Conservation (phyloP, 2,888 invertebrate genomes). For the Drosophila robusta region DNA sequence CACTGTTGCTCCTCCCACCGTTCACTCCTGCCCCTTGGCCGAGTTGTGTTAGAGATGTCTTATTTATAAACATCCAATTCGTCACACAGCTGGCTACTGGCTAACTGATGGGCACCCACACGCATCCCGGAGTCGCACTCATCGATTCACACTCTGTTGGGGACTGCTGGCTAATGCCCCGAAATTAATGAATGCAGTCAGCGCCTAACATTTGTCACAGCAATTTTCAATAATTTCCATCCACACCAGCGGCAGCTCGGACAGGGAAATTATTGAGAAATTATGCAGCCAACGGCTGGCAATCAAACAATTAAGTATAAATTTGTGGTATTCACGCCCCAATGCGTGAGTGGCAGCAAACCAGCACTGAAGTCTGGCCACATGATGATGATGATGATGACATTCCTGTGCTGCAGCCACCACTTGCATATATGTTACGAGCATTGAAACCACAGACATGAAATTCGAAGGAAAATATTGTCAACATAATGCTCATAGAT, state of each 20-base stretch:
- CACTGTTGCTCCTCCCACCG: not conserved
- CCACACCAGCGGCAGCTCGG: conserved; percentile 24
- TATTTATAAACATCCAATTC: conserved; percentile 72
- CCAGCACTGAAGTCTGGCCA: conserved; percentile 22
- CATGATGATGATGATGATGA: conserved; percentile 50
- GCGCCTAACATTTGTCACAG: conserved; percentile 76
- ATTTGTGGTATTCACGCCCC: conserved; percentile 80
- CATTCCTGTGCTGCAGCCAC: conserved; percentile 48
- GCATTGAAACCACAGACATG: conserved; percentile 39
- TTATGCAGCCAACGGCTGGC: conserved; percentile 65
- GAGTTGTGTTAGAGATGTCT: conserved; percentile 41
- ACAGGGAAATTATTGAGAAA: conserved; percentile 73
- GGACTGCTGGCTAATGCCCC: conserved; percentile 44
- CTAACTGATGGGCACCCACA: conserved; percentile 45
- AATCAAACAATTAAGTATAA: conserved; percentile 78
- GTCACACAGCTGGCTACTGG: conserved; percentile 71
- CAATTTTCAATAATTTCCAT: conserved; percentile 55
- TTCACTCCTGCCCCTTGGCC: conserved; percentile 14
- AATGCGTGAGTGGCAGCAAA: conserved; percentile 48
- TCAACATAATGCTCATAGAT: conserved; percentile 78
- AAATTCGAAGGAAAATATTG: conserved; percentile 82
- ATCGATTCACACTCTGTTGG: conserved; percentile 69
- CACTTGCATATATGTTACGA: conserved; percentile 25
- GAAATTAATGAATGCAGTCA: conserved; percentile 78
- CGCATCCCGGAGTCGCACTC: conserved; percentile 33